These are phyloP conservation scores for Rhamphomyia laevipes DNA, from an alignment of 2,888 invertebrate genomes.

Conservation along the genomic window DNA sequence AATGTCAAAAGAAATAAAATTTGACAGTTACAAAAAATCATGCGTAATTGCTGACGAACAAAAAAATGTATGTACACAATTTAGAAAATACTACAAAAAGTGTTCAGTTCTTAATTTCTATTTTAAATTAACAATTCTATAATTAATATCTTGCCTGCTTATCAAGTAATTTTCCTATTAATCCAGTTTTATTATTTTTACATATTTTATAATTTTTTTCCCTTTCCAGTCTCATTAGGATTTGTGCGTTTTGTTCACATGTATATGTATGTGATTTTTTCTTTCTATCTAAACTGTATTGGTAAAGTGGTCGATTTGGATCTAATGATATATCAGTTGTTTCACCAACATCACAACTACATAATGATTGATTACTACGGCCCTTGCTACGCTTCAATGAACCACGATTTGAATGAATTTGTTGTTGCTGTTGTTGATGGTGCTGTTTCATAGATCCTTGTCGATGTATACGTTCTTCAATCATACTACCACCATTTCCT, in stretches of 20 bases:
- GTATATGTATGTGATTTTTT: conserved; percentile 39
- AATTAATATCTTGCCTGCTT: conserved; percentile 21
- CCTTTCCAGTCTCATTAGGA: conserved; percentile 37
- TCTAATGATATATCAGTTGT: conserved; percentile 34
- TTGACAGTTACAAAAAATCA: no score
- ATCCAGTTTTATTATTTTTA: conserved; percentile 15
- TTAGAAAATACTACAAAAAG: no score
- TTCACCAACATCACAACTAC: conserved; percentile 36
- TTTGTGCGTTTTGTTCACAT: conserved; percentile 41
- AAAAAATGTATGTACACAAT: no score
- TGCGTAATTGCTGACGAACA: no score
- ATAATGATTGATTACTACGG: conserved; percentile 36
- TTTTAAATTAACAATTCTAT: no score
- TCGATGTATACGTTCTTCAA: conserved; percentile 2
- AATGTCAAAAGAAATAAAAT: no score
- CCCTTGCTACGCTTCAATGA: conserved; percentile 33
- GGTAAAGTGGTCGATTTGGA: conserved; percentile 34
- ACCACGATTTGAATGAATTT: conserved; percentile 24
- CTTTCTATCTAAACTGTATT: conserved; percentile 40
- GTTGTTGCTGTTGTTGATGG: conserved; percentile 5
- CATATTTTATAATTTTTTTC: conserved; percentile 33
- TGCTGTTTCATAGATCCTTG: not conserved
- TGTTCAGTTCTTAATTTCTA: no score
- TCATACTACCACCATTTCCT: conserved; percentile 9
- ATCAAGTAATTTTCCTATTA: conserved; percentile 13